These are phyloP conservation scores for Beris morrisii DNA, from an alignment of 2,888 invertebrate genomes.

Conservation along the genomic window DNA sequence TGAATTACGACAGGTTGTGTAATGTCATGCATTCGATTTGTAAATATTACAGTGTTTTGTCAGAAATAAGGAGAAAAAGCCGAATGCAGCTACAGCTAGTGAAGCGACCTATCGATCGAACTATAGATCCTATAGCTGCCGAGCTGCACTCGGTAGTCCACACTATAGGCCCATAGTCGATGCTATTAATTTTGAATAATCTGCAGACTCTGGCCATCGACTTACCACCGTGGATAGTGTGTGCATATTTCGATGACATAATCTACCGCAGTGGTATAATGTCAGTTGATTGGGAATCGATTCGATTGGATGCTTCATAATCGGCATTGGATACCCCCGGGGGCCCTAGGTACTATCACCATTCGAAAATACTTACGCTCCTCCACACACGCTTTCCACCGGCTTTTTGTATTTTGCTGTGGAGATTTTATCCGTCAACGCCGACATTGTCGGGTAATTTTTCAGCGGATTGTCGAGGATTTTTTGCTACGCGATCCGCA, in stretches of 20 bases:
- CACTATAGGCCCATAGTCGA: constrained; percentile 15
- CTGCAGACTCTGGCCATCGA: constrained; percentile 21
- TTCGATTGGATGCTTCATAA: constrained; percentile 20
- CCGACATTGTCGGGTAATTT: constrained; percentile 39
- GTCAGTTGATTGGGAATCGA: constrained; percentile 36
- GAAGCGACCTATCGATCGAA: not conserved
- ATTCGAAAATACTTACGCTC: constrained; percentile 25
- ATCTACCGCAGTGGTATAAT: constrained; percentile 33
- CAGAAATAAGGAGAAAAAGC: constrained; percentile 1
- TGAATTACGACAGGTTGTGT: constrained; percentile 38
- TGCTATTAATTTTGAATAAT: constrained; percentile 30
- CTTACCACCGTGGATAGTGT: constrained; percentile 9
- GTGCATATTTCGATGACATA: constrained; percentile 37
- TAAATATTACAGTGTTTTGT: constrained; percentile 31
- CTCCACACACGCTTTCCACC: constrained; percentile 30
- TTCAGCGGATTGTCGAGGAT: constrained; percentile 35
- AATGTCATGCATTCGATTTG: constrained; percentile 37
- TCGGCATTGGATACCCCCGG: constrained; percentile 27
- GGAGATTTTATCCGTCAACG: constrained; percentile 39
- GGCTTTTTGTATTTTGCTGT: constrained; percentile 6
- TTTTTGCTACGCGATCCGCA: constrained; percentile 29
- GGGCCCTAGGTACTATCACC: constrained; percentile 10
- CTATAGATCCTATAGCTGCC: constrained; percentile 29
- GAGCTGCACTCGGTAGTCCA: constrained; percentile 6
- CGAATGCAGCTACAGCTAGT: not conserved